Evolutionary conservation across 2,888 invertebrate species (phyloP).

Genomic region (Carabus problematicus): DNA sequence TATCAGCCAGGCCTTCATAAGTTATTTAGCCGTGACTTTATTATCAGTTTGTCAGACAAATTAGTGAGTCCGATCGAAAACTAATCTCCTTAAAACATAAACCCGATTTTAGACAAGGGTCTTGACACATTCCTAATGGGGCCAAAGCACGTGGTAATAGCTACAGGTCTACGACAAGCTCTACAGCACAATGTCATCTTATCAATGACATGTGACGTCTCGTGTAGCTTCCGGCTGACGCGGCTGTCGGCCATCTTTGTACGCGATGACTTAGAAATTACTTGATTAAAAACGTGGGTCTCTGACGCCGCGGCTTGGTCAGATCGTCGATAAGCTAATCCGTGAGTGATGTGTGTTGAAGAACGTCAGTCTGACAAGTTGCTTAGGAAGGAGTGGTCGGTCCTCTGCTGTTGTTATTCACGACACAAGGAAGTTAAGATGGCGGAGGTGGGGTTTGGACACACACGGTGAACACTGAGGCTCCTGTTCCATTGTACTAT

Average conservation of each 20-base stretch:
- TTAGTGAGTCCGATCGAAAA: too few species aligned
- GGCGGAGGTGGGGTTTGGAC: slow-evolving; percentile 5
- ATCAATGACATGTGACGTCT: slow-evolving; percentile 15
- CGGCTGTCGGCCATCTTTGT: slow-evolving; percentile 24
- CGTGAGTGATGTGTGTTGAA: slow-evolving; percentile 15
- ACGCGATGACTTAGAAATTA: slow-evolving; percentile 34
- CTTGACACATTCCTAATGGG: slow-evolving; percentile 1
- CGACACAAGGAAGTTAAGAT: slow-evolving; percentile 4
- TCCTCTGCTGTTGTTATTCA: slow-evolving; percentile 5
- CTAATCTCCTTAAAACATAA: too few species aligned
- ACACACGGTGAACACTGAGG: not conserved
- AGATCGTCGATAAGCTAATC: slow-evolving; percentile 32
- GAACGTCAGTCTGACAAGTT: not conserved
- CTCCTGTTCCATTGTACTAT: too few species aligned
- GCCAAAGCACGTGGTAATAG: slow-evolving; percentile 1
- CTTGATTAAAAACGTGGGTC: slow-evolving; percentile 31
- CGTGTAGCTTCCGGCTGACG: slow-evolving; percentile 14
- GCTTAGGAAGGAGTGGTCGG: slow-evolving; percentile 22
- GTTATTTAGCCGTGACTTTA: not conserved
- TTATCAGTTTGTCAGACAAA: not conserved
- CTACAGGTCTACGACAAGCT: not conserved
- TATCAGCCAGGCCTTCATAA: too few species aligned
- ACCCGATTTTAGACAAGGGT: not conserved
- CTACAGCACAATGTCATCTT: slow-evolving; percentile 17
- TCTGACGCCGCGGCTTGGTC: slow-evolving; percentile 16